Evolutionary conservation across 2,113 vertebrate genomes (phyloP).

Genomic region (Ictalurus punctatus): DNA sequence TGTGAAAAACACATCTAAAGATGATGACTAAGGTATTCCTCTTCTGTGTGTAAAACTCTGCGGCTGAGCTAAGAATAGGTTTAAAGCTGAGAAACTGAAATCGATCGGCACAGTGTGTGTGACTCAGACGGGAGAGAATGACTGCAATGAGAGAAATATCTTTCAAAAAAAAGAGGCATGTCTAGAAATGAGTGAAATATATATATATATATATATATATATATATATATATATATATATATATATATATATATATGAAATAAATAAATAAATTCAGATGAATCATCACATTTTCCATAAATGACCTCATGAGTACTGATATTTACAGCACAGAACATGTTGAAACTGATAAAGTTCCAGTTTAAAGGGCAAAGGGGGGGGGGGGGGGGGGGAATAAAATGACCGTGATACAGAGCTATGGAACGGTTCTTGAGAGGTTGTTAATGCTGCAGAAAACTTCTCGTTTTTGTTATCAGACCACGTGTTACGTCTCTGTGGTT

Average conservation of each 20-base stretch:
- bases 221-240: too few relatives aligned
- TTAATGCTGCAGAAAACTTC: neutral
- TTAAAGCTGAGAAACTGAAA: neutral
- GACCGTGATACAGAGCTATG: neutral
- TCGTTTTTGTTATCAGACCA: neutral
- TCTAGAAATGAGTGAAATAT: neutral
- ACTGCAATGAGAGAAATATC: neutral
- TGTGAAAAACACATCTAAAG: neutral
- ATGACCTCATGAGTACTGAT: neutral
- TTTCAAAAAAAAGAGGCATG: neutral
- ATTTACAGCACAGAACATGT: neutral
- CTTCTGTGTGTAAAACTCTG: neutral
- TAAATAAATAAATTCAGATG: neutral
- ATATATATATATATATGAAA: too few relatives aligned
- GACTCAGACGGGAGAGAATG: slow-evolving; percentile 12
- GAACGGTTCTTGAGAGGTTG: neutral
- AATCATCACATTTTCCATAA: slow-evolving; percentile 1
- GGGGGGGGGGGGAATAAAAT: neutral
- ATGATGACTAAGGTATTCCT: neutral
- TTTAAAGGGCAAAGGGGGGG: neutral
- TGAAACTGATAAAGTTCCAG: neutral
- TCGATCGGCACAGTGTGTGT: neutral
- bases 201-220: too few relatives aligned
- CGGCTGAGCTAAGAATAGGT: neutral
- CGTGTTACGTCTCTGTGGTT: neutral